These are phyloP conservation scores for Drosophila kepulauana DNA, from an alignment of 1,140 invertebrate species.

Conservation along the genomic window DNA sequence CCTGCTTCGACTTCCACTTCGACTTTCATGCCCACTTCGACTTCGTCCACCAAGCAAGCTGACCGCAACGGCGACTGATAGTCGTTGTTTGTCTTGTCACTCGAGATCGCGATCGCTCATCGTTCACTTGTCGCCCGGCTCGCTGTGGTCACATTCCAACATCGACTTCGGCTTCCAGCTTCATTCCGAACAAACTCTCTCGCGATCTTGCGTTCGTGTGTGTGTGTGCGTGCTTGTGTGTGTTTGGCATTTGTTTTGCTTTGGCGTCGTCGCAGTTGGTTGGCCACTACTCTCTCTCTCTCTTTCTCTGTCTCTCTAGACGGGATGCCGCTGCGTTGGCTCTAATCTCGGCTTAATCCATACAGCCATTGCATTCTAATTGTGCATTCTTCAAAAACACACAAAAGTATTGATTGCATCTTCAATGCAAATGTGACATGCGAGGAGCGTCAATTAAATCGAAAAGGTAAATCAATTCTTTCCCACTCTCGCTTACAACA, in stretches of 20 bases:
- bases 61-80: conserved; percentile 44
- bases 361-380: not conserved
- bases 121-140: conserved; percentile 56
- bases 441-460: conserved; percentile 43
- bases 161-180: too few relatives aligned
- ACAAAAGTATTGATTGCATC: conserved; percentile 22
- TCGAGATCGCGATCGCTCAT: conserved; percentile 63
- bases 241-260: conserved; percentile 37
- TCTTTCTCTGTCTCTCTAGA: conserved; percentile 3
- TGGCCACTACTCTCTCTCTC: conserved; percentile 12
- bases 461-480: conserved; percentile 71
- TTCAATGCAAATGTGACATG: conserved; percentile 69
- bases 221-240: not conserved
- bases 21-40: too few relatives aligned
- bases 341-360: not conserved
- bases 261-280: conserved; percentile 31
- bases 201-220: not conserved
- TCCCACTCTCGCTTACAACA: not conserved
- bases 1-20: conserved; percentile 11
- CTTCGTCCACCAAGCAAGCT: conserved; percentile 6
- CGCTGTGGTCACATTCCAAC: not conserved
- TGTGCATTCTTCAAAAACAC: conserved; percentile 4
- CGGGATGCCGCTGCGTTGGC: not conserved
- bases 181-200: not conserved
- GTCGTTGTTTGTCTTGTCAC: conserved; percentile 67